Evolutionary conservation across 2,888 invertebrate species (phyloP).

Genomic region (Cinara cedri): DNA sequence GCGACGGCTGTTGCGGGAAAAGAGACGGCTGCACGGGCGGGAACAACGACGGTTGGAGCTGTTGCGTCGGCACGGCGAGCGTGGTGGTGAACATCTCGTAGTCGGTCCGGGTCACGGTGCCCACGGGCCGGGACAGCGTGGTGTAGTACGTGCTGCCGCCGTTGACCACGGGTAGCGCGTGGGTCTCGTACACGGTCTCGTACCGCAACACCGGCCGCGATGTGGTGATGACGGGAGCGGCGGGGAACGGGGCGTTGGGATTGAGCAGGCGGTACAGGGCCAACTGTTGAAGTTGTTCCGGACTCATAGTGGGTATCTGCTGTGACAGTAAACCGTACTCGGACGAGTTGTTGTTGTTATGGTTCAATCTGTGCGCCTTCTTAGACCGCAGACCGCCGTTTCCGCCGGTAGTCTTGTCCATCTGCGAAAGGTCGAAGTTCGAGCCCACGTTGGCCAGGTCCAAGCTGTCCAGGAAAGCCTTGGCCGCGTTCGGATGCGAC

Average conservation of each 20-base stretch:
- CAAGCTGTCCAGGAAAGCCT: slow-evolving; percentile 71
- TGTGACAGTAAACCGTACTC: not conserved
- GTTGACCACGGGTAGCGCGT: slow-evolving; percentile 78
- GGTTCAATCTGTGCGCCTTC: slow-evolving; percentile 63
- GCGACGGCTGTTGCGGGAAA: not conserved
- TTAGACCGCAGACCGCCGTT: slow-evolving; percentile 67
- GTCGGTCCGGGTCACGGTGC: slow-evolving; percentile 79
- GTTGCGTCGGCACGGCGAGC: slow-evolving; percentile 67
- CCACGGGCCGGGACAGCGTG: slow-evolving; percentile 79
- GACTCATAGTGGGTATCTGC: slow-evolving; percentile 66
- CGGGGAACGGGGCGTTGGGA: slow-evolving; percentile 71
- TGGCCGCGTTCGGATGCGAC: slow-evolving; percentile 62
- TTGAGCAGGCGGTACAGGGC: slow-evolving; percentile 76
- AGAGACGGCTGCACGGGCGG: slow-evolving; percentile 52
- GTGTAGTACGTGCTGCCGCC: slow-evolving; percentile 77
- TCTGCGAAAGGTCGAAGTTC: slow-evolving; percentile 73
- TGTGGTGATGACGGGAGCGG: slow-evolving; percentile 74
- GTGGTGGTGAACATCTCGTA: slow-evolving; percentile 79
- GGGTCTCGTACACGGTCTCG: slow-evolving; percentile 82
- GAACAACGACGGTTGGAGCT: not conserved
- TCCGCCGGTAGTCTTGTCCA: slow-evolving; percentile 70
- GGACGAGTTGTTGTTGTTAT: slow-evolving; percentile 40
- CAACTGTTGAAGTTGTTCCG: slow-evolving; percentile 76
- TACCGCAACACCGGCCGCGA: slow-evolving; percentile 77
- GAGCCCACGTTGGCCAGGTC: slow-evolving; percentile 77